Base-by-base conservation (phyloP, 1,140 invertebrate genomes). In the Drosophila erecta region DNA sequence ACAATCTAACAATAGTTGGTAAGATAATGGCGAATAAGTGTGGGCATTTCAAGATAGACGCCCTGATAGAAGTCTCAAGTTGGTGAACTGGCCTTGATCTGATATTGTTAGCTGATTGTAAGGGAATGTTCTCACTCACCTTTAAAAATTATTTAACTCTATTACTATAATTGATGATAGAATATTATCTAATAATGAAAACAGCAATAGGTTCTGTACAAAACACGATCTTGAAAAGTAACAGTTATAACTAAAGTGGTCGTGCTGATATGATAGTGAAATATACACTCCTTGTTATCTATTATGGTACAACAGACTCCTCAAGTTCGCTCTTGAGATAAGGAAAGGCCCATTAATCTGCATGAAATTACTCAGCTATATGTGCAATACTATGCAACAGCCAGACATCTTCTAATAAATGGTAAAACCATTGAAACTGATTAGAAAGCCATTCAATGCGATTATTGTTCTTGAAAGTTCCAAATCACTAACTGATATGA, bases 1-100 rank as follows among this genome's bases (percentile, higher is more conserved):
- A 53, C 64, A 67, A 43, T 37, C 41, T n/a, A n/a, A n/a, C n/a
- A n/a, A n/a, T n/a, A n/a, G n/a, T n/a, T n/a, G n/a, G n/a, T 41
- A 0, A 60, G 55, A 72, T 72, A 72, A 22, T 20, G 55, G 8
- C 59, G 11, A 46, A 22, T 49, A 72, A 20, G 66, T 51, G 38
- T 27, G 17, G 20, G 8, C 24, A 24, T 22, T 50, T 51, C 27
- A 14, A 72, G 69, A 71, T 71, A 50, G 53, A 58, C 53, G 30
- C 54, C 30, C 55, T 60, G 69, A 72, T 72, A 72, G 58, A 33
- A 14, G 46, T 20, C 35, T 38, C 44, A 10, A 72, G 55, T 60
- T 17, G 14, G 8, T 24, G 22, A 5, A 54, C 46, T 24, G 61
- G 35, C 50, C 50, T 67, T 69, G 58, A 66, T 66, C 24, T 20